phyloP scores from a whole-genome alignment of 2,113 vertebrate species.

The Epinephelus cyanopodus region DNA sequence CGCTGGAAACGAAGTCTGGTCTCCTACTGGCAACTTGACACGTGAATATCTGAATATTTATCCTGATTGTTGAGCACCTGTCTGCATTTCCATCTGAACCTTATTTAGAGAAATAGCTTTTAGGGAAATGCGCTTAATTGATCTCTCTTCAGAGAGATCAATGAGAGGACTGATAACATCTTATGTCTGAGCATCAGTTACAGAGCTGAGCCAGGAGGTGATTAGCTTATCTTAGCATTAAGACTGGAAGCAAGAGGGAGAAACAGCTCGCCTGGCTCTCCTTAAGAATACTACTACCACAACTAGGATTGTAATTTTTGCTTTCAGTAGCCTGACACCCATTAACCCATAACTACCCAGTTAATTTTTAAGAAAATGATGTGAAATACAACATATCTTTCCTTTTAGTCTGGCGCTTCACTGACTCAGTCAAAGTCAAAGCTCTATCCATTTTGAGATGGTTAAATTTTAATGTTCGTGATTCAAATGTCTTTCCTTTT shows the following conservation, averaged over 20 bases:
- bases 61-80: constrained; percentile 34
- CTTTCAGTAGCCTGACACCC: too few species aligned
- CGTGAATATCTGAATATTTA: constrained; percentile 22
- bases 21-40: constrained; percentile 52
- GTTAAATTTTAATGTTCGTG: too few species aligned
- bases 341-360: too few species aligned
- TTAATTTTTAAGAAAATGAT: too few species aligned
- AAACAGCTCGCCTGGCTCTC: too few species aligned
- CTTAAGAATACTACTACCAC: not conserved
- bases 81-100: constrained; percentile 42
- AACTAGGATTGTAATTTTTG: too few species aligned
- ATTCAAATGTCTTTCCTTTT: too few species aligned
- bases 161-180: constrained; percentile 2
- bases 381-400: too few species aligned
- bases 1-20: constrained; percentile 24
- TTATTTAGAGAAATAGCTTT: constrained; percentile 9
- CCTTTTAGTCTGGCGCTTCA: too few species aligned
- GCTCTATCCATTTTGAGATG: too few species aligned
- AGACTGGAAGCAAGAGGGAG: not conserved
- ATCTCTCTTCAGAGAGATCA: constrained; percentile 11
- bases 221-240: constrained; percentile 21
- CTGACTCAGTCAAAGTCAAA: too few species aligned
- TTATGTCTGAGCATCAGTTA: not conserved
- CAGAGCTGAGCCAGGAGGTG: not conserved
- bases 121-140: not conserved